Conservation (phyloP, 2,113 vertebrate species). For the Centrocercus urophasianus region DNA sequence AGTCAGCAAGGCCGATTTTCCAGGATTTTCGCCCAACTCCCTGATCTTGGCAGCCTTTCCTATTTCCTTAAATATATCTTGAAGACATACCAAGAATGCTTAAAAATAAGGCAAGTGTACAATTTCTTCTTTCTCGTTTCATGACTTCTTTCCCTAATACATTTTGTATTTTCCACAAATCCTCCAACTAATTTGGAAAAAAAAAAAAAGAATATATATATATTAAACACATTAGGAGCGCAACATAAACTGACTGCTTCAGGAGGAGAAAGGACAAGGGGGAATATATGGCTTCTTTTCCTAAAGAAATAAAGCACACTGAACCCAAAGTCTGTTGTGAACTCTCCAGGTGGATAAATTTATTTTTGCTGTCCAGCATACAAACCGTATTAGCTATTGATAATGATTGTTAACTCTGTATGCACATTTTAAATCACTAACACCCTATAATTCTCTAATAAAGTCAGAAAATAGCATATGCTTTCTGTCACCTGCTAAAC, state of each 20-base stretch:
- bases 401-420: constrained; percentile 14
- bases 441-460: constrained; percentile 52
- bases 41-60: background rate
- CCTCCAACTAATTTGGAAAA: rapidly evolving
- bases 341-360: background rate
- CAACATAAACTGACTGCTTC: background rate
- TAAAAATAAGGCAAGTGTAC: background rate
- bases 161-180: background rate
- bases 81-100: background rate
- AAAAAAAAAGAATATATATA: background rate
- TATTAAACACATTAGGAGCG: background rate
- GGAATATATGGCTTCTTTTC: background rate
- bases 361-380: background rate
- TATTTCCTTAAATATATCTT: background rate
- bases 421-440: constrained; percentile 48
- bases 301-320: background rate
- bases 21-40: background rate
- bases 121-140: background rate
- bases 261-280: background rate
- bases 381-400: background rate
- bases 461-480: constrained; percentile 27
- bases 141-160: background rate
- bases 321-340: background rate
- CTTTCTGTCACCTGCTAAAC: constrained; percentile 65
- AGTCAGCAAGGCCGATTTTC: background rate